A percentile compares a stretch with the other conserved stretches of the same genome.
Evolutionary conservation across 2,113 vertebrate genomes (phyloP).

Genomic region (Erinaceus europaeus): DNA sequence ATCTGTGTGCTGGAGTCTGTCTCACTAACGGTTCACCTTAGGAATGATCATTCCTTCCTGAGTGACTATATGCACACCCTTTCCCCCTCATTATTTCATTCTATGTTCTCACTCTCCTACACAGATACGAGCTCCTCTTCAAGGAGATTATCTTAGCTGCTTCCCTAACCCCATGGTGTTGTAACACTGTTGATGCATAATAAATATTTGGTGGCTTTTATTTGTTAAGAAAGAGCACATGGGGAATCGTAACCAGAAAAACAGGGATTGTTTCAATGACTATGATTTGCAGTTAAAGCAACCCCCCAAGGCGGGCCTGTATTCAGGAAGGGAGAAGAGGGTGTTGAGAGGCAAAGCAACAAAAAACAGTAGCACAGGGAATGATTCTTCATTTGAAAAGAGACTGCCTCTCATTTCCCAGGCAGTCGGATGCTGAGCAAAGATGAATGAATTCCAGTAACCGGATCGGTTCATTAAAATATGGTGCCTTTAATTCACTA

Average conservation of each 20-base stretch:
- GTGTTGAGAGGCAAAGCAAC: neutral
- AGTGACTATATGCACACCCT: fast-evolving
- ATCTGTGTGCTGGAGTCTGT: neutral
- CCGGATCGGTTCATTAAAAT: constrained; percentile 50
- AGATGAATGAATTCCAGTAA: constrained; percentile 15
- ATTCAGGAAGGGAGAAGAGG: neutral
- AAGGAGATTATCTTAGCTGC: neutral
- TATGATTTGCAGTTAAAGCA: constrained; percentile 18
- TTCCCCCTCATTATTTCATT: neutral
- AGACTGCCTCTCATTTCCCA: constrained; percentile 33
- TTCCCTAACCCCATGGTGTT: neutral
- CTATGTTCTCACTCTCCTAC: neutral
- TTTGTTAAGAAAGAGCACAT: constrained; percentile 35
- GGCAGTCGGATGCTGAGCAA: neutral
- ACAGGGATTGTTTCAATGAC: neutral
- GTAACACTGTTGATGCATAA: neutral
- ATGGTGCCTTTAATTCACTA: constrained; percentile 28
- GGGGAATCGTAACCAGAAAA: neutral
- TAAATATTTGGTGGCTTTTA: neutral
- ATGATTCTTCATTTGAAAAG: constrained; percentile 42
- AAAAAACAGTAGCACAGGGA: neutral
- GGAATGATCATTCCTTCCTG: neutral
- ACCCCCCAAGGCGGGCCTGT: neutral
- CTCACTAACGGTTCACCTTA: neutral
- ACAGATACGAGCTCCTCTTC: neutral